Evolutionary conservation across 2,113 vertebrate species (phyloP).

Genomic region (Gallinago media): DNA sequence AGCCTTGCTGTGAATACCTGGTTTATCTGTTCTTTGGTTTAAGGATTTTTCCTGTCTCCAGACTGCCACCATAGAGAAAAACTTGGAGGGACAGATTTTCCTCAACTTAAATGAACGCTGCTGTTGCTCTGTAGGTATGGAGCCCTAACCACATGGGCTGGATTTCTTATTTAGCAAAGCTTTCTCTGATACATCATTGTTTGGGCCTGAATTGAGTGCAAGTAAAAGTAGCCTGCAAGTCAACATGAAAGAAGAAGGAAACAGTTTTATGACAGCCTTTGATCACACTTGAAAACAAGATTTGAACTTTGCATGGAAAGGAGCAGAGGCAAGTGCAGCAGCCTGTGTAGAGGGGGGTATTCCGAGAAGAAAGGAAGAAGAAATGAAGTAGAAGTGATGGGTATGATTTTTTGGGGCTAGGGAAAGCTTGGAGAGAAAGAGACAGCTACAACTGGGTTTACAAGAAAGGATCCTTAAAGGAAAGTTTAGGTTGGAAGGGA

Average conservation of each 20-base stretch:
- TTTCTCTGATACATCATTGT: not conserved
- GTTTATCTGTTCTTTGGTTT: not conserved
- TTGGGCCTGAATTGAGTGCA: not conserved
- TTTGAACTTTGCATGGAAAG: not conserved
- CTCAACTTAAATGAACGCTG: not conserved
- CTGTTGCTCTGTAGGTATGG: not conserved
- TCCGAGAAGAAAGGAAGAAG: not conserved
- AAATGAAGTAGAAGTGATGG: not conserved
- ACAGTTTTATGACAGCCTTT: not conserved
- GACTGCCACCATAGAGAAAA: not conserved
- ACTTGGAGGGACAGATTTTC: not conserved
- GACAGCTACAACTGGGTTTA: not conserved
- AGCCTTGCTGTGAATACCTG: not conserved
- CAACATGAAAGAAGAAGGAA: not conserved
- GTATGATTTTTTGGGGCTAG: not conserved
- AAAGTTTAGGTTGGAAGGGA: not conserved
- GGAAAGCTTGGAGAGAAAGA: not conserved
- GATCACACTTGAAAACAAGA: not conserved
- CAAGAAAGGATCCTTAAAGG: not conserved
- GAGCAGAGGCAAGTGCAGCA: not conserved
- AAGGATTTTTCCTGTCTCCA: not conserved
- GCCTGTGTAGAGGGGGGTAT: not conserved
- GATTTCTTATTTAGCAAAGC: not conserved
- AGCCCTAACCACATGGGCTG: fast-evolving
- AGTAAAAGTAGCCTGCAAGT: not conserved